phyloP scores from a whole-genome alignment of 2,113 vertebrate genomes.

The Pygoscelis adeliae region DNA sequence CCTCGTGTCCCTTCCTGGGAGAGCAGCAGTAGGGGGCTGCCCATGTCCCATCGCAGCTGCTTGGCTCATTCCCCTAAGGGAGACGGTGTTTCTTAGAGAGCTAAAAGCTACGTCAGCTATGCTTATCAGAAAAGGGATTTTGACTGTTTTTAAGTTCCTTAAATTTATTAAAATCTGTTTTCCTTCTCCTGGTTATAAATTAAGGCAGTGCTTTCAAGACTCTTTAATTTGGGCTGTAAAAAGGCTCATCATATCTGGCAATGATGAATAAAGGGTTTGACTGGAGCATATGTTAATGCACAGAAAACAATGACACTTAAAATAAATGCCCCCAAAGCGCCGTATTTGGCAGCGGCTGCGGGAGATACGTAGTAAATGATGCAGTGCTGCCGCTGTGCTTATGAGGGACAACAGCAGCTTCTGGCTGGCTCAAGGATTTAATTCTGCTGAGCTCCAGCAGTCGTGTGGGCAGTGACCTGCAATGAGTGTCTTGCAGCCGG shows the following conservation, averaged over 20 bases:
- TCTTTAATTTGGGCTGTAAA: slow-evolving; percentile 6
- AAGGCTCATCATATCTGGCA: not conserved
- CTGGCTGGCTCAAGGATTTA: not conserved
- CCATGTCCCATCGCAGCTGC: not conserved
- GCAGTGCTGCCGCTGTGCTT: not conserved
- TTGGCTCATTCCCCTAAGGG: accelerated
- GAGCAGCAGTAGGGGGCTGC: not conserved
- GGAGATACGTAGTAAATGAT: not conserved
- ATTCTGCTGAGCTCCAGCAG: not conserved
- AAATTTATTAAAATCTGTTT: not conserved
- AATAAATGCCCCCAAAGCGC: slow-evolving; percentile 17
- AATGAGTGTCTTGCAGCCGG: not conserved
- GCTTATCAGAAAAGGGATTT: not conserved
- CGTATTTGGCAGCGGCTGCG: not conserved
- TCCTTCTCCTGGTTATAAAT: not conserved
- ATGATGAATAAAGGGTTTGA: slow-evolving; percentile 8
- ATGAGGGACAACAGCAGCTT: not conserved
- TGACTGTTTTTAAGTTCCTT: not conserved
- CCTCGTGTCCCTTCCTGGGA: not conserved
- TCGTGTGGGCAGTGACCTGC: not conserved
- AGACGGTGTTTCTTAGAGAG: not conserved
- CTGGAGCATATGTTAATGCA: slow-evolving; percentile 24
- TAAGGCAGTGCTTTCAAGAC: not conserved
- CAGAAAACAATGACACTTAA: not conserved
- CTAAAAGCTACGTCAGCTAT: not conserved